Base-by-base conservation (phyloP, 1,140 invertebrate species). In the Trichoplusia ni region DNA sequence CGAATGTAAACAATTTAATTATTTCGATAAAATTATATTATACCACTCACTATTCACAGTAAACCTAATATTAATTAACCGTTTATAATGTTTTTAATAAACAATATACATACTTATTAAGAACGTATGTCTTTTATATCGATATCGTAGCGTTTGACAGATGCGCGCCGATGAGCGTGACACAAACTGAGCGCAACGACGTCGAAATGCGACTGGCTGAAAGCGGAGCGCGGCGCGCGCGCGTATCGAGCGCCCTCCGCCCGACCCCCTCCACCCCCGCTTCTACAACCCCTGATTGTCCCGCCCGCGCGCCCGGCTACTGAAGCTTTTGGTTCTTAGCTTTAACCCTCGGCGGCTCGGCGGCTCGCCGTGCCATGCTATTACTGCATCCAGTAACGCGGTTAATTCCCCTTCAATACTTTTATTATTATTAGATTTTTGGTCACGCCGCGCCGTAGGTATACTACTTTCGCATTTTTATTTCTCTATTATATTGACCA, bases 211-310 rank as follows among this genome's bases (percentile, higher is more conserved):
- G 84, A 90, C 84, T 88, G 79, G 71, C 58, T 67, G 49, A 33
- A 40, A 44, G 67, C 66, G 68, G 49, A 66, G 65, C 69, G 76
- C 73, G 73, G 84, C 82, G 86, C 85, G 82, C 86, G 86, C 84
- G 84, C 84, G 86, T 86, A 85, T 87, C 74, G 84, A 86, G 68
- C 84, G 85, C 75, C 59, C 65, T 67, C 74, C 80, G 76, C 76
- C 79, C 73, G 71, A 60, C 62, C 69, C 70, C 79, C 62, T 59
- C 73, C 74, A 73, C 77, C 76, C 73, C 72, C 79, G 75, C 80
- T 58, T 67, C 49, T 68, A 65, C 79, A 77, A 78, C 84, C 86
- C 84, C 79, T 79, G 70, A 71, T 23, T 53, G 56, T 49, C 46
- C 61, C 49, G 40, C 75, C 76, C 73, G 65, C 46, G 54, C 49